phyloP scores from a whole-genome alignment of 2,888 invertebrate genomes.

The Monochamus alternatus region DNA sequence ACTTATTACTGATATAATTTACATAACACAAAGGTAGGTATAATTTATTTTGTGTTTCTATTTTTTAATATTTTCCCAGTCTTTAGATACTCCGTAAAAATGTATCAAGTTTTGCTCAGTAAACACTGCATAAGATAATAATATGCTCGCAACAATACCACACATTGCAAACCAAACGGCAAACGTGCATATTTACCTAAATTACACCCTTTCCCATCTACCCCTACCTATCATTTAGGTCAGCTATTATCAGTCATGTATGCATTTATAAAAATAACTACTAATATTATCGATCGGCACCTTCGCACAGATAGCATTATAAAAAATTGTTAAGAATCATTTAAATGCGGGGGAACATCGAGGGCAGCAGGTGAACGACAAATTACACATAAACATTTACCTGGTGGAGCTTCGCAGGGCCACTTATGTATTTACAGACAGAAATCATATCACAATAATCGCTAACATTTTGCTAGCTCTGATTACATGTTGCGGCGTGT shows the following conservation, averaged over 20 bases:
- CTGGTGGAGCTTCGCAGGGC: conserved; percentile 15
- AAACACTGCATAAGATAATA: not conserved
- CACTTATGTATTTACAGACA: conserved; percentile 12
- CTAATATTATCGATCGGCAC: conserved; percentile 35
- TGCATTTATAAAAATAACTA: conserved; percentile 25
- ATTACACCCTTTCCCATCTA: conserved; percentile 17
- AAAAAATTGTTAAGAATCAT: conserved; percentile 25
- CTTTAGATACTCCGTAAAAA: too few relatives aligned
- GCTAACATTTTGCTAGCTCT: conserved; percentile 12
- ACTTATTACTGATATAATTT: too few relatives aligned
- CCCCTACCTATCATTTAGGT: conserved; percentile 42
- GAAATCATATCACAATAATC: conserved; percentile 33
- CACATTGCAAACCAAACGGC: not conserved
- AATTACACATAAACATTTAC: conserved; percentile 33
- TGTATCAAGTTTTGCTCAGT: too few relatives aligned
- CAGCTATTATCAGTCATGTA: conserved; percentile 43
- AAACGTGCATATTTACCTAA: conserved; percentile 6
- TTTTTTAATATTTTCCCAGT: too few relatives aligned
- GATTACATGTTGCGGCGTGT: conserved; percentile 20
- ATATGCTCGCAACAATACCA: not conserved
- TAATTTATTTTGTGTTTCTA: too few relatives aligned
- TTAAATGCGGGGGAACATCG: conserved; percentile 2
- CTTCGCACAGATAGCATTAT: not conserved
- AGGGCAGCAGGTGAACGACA: not conserved
- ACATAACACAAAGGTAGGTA: too few relatives aligned